These are phyloP conservation scores for Clinocottus analis DNA, from an alignment of 2,113 vertebrate genomes.

Conservation along the genomic window DNA sequence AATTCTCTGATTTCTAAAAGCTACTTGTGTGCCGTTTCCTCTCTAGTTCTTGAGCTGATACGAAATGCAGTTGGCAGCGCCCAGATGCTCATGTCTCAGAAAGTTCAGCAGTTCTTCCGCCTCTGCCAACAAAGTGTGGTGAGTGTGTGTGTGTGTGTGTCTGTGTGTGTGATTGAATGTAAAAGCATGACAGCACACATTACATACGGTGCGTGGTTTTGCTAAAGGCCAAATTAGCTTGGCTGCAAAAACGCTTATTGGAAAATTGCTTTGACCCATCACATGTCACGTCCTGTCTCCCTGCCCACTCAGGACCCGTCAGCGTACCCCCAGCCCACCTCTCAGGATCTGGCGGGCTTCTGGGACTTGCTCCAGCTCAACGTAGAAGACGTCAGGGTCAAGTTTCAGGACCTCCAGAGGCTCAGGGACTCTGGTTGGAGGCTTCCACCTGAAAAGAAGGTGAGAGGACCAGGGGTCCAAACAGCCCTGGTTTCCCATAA, in stretches of 20 bases:
- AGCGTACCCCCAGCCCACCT: conserved; percentile 93
- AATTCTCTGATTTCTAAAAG: conserved; percentile 31
- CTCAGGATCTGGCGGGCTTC: conserved; percentile 97
- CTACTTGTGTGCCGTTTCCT: conserved; percentile 20
- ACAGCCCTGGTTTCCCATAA: conserved; percentile 58
- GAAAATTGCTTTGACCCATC: not conserved
- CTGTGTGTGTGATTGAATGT: conserved; percentile 21
- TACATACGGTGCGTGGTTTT: conserved; percentile 16
- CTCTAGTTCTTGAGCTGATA: conserved; percentile 94
- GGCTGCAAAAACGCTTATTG: not conserved
- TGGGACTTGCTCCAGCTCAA: conserved; percentile 99
- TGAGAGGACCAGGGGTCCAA: conserved; percentile 72
- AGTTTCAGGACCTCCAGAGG: conserved; percentile 95
- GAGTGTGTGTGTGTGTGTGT: conserved; percentile 70
- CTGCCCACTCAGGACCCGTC: conserved; percentile 88
- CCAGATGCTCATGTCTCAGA: conserved; percentile 98
- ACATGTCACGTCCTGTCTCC: not conserved
- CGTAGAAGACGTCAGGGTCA: conserved; percentile 95
- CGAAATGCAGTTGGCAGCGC: conserved; percentile 94
- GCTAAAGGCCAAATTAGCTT: conserved; percentile 10
- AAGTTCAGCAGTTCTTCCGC: conserved; percentile 98
- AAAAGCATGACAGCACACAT: conserved; percentile 39
- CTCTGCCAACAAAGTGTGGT: conserved; percentile 99
- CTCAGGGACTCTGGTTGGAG: conserved; percentile 97
- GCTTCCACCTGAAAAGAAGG: conserved; percentile 93